These are phyloP conservation scores for Balearica regulorum DNA, from an alignment of 2,797 vertebrate species.

Conservation along the genomic window DNA sequence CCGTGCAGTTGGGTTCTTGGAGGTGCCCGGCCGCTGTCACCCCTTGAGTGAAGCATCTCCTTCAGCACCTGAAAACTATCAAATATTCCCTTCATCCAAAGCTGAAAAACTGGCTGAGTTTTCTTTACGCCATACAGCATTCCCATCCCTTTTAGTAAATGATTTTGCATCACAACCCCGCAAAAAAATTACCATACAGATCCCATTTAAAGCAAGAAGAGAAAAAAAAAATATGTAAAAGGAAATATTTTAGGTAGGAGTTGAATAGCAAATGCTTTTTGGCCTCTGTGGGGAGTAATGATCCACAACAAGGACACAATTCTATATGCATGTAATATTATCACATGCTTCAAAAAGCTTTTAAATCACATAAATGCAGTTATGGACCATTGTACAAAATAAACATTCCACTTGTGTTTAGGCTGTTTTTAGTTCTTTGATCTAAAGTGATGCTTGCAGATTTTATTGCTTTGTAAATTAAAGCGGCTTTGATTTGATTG, in stretches of 20 bases:
- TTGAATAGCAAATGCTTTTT: slow-evolving; percentile 81
- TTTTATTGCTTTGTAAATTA: slow-evolving; percentile 83
- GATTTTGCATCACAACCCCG: neutral
- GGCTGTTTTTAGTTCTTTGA: slow-evolving; percentile 78
- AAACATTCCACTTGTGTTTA: slow-evolving; percentile 86
- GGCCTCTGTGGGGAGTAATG: slow-evolving; percentile 87
- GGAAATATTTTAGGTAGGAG: slow-evolving; percentile 80
- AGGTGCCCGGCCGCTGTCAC: fast-evolving
- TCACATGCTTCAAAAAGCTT: slow-evolving; percentile 83
- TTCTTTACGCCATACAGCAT: slow-evolving; percentile 1
- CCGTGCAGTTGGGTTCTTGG: neutral
- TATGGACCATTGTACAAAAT: slow-evolving; percentile 91
- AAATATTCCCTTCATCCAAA: neutral
- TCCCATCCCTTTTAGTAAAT: slow-evolving; percentile 33
- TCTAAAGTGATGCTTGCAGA: slow-evolving; percentile 71
- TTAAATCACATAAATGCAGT: slow-evolving; percentile 87
- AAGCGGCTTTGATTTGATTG: slow-evolving; percentile 78
- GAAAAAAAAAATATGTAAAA: slow-evolving; percentile 64
- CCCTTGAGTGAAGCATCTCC: neutral
- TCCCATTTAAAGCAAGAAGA: slow-evolving; percentile 69
- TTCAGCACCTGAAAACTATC: neutral
- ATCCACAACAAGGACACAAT: slow-evolving; percentile 82
- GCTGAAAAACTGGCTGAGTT: neutral
- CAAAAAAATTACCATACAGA: slow-evolving; percentile 61
- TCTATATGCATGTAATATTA: slow-evolving; percentile 85